Evolutionary conservation across 2,113 vertebrate genomes (phyloP).

Genomic region (Indri indri): DNA sequence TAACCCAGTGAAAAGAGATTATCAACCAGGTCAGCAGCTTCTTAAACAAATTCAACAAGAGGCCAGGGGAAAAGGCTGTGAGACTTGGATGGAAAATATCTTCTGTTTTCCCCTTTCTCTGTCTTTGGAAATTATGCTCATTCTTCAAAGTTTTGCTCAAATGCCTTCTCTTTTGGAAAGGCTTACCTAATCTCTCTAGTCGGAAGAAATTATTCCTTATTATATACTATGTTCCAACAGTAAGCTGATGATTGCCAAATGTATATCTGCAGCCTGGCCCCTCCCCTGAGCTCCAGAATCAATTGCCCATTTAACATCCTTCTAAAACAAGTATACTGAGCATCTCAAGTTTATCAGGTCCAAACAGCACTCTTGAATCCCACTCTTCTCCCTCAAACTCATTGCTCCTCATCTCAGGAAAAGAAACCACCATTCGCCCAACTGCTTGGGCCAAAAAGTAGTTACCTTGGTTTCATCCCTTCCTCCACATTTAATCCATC

Average conservation of each 20-base stretch:
- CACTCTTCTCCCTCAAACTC: neutral
- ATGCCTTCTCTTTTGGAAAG: neutral
- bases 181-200: neutral
- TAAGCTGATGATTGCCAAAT: neutral
- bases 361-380: neutral
- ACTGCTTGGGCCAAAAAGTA: neutral
- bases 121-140: conserved; percentile 25
- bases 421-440: neutral
- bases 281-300: neutral
- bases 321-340: too few relatives aligned
- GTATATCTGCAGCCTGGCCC: neutral
- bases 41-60: conserved; percentile 12
- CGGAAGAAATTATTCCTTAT: neutral
- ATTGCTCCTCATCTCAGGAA: neutral
- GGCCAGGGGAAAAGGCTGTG: neutral
- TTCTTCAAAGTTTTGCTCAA: conserved; percentile 28
- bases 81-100: neutral
- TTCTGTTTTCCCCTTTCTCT: neutral
- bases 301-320: neutral
- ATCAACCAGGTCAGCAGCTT: conserved; percentile 8
- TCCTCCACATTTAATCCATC: neutral
- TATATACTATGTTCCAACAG: neutral
- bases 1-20: neutral
- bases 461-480: neutral
- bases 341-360: neutral